phyloP scores from a whole-genome alignment of 1,140 invertebrate genomes.

The Drosophila pseudoananassae region DNA sequence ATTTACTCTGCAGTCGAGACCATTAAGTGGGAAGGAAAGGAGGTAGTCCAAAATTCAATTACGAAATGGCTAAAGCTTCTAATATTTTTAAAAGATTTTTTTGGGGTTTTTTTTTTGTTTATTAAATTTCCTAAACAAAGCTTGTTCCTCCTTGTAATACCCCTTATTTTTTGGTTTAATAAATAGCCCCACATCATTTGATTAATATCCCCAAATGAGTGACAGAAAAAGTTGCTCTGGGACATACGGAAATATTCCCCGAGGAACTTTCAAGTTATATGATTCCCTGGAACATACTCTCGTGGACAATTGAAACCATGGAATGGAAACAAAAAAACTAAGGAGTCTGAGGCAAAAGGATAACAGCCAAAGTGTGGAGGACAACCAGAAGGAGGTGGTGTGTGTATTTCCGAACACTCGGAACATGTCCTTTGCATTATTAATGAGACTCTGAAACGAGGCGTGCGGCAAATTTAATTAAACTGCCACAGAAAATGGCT shows the following conservation, averaged over 20 bases:
- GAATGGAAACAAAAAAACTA: no score
- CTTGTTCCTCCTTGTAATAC: no score
- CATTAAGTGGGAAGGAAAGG: slow-evolving; percentile 8
- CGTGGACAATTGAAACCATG: slow-evolving; percentile 16
- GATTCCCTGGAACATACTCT: slow-evolving; percentile 9
- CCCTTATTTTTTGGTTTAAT: not conserved
- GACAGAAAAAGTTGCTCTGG: slow-evolving; percentile 9
- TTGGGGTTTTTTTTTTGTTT: not conserved
- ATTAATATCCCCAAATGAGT: not conserved
- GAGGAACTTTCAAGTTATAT: slow-evolving; percentile 26
- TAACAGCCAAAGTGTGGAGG: slow-evolving; percentile 6
- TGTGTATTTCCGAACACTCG: slow-evolving; percentile 2
- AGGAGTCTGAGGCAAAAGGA: slow-evolving; percentile 19
- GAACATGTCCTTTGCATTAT: slow-evolving; percentile 65
- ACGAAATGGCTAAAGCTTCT: no score
- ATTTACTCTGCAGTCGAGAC: slow-evolving; percentile 40
- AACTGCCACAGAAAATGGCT: slow-evolving; percentile 51
- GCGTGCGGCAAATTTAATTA: slow-evolving; percentile 67
- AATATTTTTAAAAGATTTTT: no score
- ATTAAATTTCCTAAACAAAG: not conserved
- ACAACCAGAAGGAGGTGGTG: not conserved
- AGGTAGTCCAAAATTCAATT: not conserved
- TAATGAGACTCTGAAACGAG: slow-evolving; percentile 58
- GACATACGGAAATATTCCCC: not conserved
- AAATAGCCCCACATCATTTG: not conserved